Evolutionary conservation across 2,113 vertebrate species (phyloP).

Genomic region (Tiliqua scincoides): DNA sequence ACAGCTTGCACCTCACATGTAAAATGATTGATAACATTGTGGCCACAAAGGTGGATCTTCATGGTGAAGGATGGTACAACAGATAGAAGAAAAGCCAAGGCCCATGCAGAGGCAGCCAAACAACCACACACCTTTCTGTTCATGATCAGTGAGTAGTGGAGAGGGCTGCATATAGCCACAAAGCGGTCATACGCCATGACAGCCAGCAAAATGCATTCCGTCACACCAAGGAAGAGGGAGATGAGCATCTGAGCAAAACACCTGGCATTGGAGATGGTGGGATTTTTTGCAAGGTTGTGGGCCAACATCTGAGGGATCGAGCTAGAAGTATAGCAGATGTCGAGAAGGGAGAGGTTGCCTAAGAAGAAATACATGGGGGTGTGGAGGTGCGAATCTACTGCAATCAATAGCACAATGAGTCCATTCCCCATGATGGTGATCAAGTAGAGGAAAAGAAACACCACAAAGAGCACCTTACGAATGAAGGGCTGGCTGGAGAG

Average conservation of each 20-base stretch:
- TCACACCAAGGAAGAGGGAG: constrained; percentile 55
- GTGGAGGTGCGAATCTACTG: constrained; percentile 51
- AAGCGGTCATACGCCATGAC: neutral
- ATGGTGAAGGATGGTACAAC: neutral
- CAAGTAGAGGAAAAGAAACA: constrained; percentile 50
- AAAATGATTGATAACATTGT: constrained; percentile 5
- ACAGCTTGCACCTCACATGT: neutral
- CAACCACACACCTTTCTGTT: constrained; percentile 14
- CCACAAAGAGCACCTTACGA: constrained; percentile 44
- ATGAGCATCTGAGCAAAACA: constrained; percentile 62
- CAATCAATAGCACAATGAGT: constrained; percentile 50
- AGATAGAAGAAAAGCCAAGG: neutral
- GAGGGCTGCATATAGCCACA: neutral
- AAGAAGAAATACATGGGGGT: constrained; percentile 7
- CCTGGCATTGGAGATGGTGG: constrained; percentile 50
- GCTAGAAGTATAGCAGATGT: constrained; percentile 33
- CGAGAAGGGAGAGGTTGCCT: neutral
- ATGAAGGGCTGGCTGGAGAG: constrained; percentile 51
- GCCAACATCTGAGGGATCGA: constrained; percentile 54
- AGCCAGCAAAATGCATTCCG: constrained; percentile 54
- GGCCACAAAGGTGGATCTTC: neutral
- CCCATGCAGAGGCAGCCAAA: constrained; percentile 50
- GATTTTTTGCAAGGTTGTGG: constrained; percentile 41
- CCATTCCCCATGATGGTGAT: constrained; percentile 58
- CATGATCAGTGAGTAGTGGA: neutral